These are phyloP conservation scores for Epinephelus cyanopodus DNA, from an alignment of 2,113 vertebrate genomes.

Conservation along the genomic window DNA sequence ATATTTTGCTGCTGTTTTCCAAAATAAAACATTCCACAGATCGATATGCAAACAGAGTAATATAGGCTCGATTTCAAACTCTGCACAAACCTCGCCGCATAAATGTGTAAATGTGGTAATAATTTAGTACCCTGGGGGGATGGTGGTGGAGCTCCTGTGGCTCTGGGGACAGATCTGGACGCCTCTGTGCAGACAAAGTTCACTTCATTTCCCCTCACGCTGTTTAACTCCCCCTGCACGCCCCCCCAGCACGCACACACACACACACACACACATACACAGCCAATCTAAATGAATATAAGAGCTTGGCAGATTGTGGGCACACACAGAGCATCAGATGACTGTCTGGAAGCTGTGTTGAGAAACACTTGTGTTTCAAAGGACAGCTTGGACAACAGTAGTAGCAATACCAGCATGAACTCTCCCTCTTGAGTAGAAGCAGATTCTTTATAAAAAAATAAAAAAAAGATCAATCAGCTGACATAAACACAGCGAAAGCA, in stretches of 20 bases:
- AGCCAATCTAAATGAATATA: conserved; percentile 58
- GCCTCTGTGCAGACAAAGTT: conserved; percentile 67
- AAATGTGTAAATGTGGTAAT: conserved; percentile 73
- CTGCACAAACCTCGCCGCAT: conserved; percentile 43
- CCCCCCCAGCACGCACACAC: neutral
- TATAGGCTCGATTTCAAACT: conserved; percentile 41
- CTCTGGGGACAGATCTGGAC: conserved; percentile 66
- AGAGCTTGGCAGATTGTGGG: conserved; percentile 51
- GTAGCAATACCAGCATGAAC: conserved; percentile 18
- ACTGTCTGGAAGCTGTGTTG: conserved; percentile 59
- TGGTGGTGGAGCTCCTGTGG: conserved; percentile 61
- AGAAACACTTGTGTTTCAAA: conserved; percentile 59
- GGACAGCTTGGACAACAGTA: conserved; percentile 19
- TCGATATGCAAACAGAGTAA: conserved; percentile 46
- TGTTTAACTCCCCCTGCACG: conserved; percentile 6
- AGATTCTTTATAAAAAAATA: neutral
- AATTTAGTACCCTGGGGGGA: conserved; percentile 39
- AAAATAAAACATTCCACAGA: conserved; percentile 63
- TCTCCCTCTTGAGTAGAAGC: conserved; percentile 18
- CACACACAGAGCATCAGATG: conserved; percentile 64
- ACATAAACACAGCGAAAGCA: conserved; percentile 25
- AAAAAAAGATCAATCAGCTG: conserved; percentile 48
- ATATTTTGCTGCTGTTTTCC: conserved; percentile 50
- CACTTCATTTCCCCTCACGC: conserved; percentile 60
- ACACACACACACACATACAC: neutral